Conservation (phyloP, 2,797 vertebrate species). For the Molossus molossus region DNA sequence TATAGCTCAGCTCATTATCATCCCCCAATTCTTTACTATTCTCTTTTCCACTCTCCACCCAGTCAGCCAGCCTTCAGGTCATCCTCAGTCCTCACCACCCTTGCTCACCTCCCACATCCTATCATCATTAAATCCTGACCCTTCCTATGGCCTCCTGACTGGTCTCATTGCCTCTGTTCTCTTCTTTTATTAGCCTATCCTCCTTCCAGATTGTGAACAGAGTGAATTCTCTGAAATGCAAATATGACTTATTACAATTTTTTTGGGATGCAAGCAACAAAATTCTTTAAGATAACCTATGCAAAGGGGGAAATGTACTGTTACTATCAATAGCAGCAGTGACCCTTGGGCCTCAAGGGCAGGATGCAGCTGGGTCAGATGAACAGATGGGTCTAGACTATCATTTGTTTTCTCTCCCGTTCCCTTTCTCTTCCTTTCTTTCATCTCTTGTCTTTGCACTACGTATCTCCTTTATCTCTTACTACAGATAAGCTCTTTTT, state of each 20-base stretch:
- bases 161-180: background rate
- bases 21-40: background rate
- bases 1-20: background rate
- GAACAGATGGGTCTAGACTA: background rate
- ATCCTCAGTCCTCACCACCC: background rate
- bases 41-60: background rate
- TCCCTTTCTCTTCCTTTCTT: background rate
- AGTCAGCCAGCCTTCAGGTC: background rate
- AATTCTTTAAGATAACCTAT: constrained; percentile 3
- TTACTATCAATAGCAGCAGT: background rate
- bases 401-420: background rate
- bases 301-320: background rate
- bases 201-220: background rate
- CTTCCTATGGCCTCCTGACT: background rate
- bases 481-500: background rate
- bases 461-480: background rate
- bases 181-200: background rate
- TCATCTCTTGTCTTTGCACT: background rate
- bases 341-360: background rate
- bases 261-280: background rate
- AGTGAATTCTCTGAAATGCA: constrained; percentile 16
- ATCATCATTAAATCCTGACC: background rate
- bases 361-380: background rate
- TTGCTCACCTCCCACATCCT: background rate
- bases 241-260: constrained; percentile 6